phyloP scores from a whole-genome alignment of 2,113 vertebrate genomes.

The Hydropotes inermis region DNA sequence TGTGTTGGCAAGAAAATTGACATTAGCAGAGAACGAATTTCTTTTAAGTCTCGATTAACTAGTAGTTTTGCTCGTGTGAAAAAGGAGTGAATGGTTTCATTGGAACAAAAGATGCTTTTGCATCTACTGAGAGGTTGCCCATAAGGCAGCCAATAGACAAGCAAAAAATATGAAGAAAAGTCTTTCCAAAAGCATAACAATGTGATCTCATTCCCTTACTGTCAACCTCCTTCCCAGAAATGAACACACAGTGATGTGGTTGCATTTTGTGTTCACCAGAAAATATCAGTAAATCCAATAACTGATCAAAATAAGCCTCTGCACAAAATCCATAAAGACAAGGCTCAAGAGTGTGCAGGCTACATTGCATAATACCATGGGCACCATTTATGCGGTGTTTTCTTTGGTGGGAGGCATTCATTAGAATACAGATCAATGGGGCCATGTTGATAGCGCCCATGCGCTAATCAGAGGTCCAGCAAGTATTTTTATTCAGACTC shows the following conservation, averaged over 20 bases:
- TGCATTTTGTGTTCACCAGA: neutral
- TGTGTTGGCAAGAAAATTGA: slow-evolving; percentile 43
- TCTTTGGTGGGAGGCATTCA: neutral
- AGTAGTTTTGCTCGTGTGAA: neutral
- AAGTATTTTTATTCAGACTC: neutral
- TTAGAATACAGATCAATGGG: neutral
- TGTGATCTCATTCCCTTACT: neutral
- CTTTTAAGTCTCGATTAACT: neutral
- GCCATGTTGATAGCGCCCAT: neutral
- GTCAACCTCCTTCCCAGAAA: neutral
- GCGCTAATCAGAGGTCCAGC: neutral
- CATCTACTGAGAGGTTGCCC: neutral
- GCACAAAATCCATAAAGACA: neutral
- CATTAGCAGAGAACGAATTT: neutral
- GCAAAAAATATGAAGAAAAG: neutral
- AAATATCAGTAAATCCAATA: neutral
- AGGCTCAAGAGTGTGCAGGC: neutral
- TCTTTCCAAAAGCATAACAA: neutral
- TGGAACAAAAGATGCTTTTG: slow-evolving; percentile 6
- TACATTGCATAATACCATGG: neutral
- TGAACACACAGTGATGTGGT: neutral
- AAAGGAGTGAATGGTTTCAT: neutral
- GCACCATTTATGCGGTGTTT: neutral
- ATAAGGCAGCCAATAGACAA: neutral
- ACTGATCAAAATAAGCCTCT: neutral